These are phyloP conservation scores for Aporrectodea caliginosa DNA, from an alignment of 1,140 invertebrate genomes.

Conservation along the genomic window DNA sequence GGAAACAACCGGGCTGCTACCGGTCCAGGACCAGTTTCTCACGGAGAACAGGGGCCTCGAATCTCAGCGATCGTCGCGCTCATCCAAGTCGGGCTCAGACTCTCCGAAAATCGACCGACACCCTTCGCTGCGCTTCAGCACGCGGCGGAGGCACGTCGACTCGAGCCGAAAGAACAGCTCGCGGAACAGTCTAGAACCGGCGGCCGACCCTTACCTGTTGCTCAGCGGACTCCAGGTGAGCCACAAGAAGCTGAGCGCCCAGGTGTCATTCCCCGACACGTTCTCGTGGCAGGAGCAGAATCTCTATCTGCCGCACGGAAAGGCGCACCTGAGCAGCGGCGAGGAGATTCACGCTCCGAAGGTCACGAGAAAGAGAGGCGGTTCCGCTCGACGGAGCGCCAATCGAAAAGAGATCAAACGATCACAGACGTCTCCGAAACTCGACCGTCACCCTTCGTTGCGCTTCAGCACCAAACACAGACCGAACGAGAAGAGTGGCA, in stretches of 20 bases:
- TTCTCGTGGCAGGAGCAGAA: not conserved
- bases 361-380: not conserved
- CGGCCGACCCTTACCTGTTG: not conserved
- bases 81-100: slow-evolving; percentile 13
- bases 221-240: not conserved
- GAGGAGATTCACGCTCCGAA: not conserved
- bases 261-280: not conserved
- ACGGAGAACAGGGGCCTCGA: slow-evolving; percentile 9
- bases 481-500: not conserved
- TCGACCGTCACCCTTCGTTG: slow-evolving; percentile 19
- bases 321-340: not conserved
- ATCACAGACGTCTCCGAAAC: not conserved
- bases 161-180: not conserved
- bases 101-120: slow-evolving; percentile 8
- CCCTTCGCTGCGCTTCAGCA: slow-evolving; percentile 19
- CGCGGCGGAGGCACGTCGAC: not conserved
- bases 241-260: slow-evolving; percentile 1
- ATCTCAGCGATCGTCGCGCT: slow-evolving; percentile 5
- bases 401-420: not conserved
- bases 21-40: not conserved
- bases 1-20: not conserved
- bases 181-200: not conserved
- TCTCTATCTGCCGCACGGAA: too few species aligned
- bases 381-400: not conserved
- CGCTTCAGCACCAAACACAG: slow-evolving; percentile 9